Evolutionary conservation across 2,113 vertebrate genomes (phyloP).

Genomic region (Pica pica): DNA sequence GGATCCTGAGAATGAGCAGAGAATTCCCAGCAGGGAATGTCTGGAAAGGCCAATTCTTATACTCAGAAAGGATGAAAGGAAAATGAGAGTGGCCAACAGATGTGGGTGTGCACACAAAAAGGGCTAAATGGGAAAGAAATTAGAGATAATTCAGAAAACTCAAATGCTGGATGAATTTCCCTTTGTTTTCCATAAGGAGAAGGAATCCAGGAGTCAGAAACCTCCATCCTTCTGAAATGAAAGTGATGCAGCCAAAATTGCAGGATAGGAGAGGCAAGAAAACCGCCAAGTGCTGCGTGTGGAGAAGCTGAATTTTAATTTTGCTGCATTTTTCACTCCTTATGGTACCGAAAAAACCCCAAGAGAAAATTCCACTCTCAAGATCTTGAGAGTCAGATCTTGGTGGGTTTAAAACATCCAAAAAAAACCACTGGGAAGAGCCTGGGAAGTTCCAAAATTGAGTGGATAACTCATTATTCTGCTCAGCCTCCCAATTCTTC

Average conservation of each 20-base stretch:
- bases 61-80: neutral
- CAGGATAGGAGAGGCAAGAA: neutral
- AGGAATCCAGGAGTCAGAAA: neutral
- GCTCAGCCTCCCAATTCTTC: neutral
- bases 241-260: neutral
- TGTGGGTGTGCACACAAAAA: neutral
- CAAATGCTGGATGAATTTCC: neutral
- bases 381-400: neutral
- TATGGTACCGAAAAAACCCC: rapidly evolving
- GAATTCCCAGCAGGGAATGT: neutral
- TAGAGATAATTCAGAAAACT: neutral
- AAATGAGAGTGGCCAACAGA: neutral
- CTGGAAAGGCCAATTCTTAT: neutral
- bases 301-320: neutral
- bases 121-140: neutral
- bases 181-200: neutral
- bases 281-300: neutral
- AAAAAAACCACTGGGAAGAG: neutral
- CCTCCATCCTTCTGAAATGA: neutral
- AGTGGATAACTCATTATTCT: neutral
- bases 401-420: neutral
- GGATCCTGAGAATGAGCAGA: neutral
- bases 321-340: neutral
- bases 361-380: neutral
- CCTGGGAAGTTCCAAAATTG: neutral